Evolutionary conservation across 2,888 invertebrate genomes (phyloP), one percentile per base, ranked within the genome.

Genomic region (Lordiphosa andalusiaca): DNA sequence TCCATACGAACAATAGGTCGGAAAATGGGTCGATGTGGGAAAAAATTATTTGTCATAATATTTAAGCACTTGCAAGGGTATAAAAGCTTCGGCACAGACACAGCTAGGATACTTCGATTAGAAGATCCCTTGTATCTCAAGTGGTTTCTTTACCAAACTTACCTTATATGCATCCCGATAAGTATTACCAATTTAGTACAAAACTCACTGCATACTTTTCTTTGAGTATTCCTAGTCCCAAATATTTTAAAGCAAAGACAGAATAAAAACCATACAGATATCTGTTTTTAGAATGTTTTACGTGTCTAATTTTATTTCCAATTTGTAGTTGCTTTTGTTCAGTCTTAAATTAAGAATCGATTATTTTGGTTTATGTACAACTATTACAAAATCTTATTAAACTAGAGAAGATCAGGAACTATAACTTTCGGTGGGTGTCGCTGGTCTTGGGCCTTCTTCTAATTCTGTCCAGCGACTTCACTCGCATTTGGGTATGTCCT

Each of bases 371-470:
- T 48, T 70, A 67, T 73, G 52, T 73, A 70, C 66, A 60, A 49
- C 50, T 62, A 60, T 44, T 35, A 53, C 25, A 44, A 54, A 44
- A 57, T 59, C 72, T 72, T 66, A 71, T n/a, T n/a, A 55, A 33
- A 6, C 47, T 80, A 69, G 35, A 51, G 53, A 58, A 61, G 47
- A 69, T 73, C 76, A 80, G 80, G 80, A 80, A 80, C 80, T 83
- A 69, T 80, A 71, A 64, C 62, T 67, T 64, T 56, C 49, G 55
- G 67, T 69, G 71, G 49, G 52, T 47, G 53, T 68, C 58, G 64
- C 60, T 30, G 61, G 70, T 25, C 25, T 25, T 25, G 3, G 19
- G 51, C 46, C 46, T 44, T 47, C 51, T 52, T 56, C 61, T 48
- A 67, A 39, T 38, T 59, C 21, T 40, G 1, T 16, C 16, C 16